Evolutionary conservation across 2,888 invertebrate species (phyloP).

Genomic region (Sesamia inferens): DNA sequence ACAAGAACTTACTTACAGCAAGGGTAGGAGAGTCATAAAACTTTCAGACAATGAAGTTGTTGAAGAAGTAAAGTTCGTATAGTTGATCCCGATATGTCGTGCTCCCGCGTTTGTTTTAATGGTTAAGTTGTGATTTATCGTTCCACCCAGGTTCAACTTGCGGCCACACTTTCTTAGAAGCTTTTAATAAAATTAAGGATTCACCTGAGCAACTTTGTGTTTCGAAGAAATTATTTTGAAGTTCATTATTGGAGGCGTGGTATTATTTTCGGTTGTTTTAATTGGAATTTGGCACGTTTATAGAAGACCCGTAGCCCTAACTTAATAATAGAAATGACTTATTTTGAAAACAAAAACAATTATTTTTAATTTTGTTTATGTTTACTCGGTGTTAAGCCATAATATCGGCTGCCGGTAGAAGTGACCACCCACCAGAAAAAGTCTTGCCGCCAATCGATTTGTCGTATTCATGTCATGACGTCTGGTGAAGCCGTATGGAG

Average conservation of each 20-base stretch:
- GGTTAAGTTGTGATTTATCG: conserved; percentile 86
- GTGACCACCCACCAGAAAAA: no score
- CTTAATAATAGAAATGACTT: background rate
- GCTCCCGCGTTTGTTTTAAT: conserved; percentile 80
- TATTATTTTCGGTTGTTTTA: conserved; percentile 8
- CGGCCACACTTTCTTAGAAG: conserved; percentile 76
- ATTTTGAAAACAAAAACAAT: no score
- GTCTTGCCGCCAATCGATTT: no score
- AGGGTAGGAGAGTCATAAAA: conserved; percentile 78
- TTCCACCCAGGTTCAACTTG: conserved; percentile 67
- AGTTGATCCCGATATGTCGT: conserved; percentile 83
- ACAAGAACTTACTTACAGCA: conserved; percentile 65
- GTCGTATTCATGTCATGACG: no score
- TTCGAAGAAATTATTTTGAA: conserved; percentile 53
- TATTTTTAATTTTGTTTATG: background rate
- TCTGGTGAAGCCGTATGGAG: no score
- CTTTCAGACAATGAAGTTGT: conserved; percentile 82
- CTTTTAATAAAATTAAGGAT: conserved; percentile 78
- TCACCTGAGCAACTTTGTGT: conserved; percentile 63
- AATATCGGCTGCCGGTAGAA: no score
- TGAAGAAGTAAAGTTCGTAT: conserved; percentile 78
- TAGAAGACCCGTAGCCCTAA: background rate
- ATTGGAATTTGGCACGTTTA: background rate
- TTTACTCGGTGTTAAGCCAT: no score
- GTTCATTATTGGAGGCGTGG: conserved; percentile 7